These are phyloP conservation scores for Heliconius hortense DNA, from an alignment of 2,888 invertebrate genomes.

Conservation along the genomic window DNA sequence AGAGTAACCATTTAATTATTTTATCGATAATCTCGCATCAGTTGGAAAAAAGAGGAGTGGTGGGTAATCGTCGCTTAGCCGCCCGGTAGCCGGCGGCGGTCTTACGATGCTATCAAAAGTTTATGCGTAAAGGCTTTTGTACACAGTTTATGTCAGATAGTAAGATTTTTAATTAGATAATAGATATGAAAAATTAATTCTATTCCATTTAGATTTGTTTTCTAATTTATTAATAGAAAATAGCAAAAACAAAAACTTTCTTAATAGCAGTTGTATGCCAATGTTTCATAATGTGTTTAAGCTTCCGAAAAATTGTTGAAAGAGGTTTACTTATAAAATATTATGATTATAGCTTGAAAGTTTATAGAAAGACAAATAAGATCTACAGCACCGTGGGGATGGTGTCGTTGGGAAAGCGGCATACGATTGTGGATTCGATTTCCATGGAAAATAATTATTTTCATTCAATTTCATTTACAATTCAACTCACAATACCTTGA, in stretches of 20 bases:
- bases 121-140: slow-evolving; percentile 65
- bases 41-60: slow-evolving; percentile 71
- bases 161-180: not conserved
- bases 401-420: not conserved
- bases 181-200: not conserved
- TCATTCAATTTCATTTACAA: no score
- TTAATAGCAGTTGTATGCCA: no score
- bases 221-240: not conserved
- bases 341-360: not conserved
- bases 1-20: slow-evolving; percentile 83
- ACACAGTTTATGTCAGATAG: not conserved
- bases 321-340: not conserved
- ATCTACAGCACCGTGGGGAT: not conserved
- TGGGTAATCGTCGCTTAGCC: slow-evolving; percentile 80
- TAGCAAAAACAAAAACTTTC: not conserved
- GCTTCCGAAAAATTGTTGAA: not conserved
- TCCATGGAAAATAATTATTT: not conserved
- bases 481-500: no score
- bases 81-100: slow-evolving; percentile 80
- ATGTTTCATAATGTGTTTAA: no score
- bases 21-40: slow-evolving; percentile 81
- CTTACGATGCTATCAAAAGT: slow-evolving; percentile 79
- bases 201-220: not conserved
- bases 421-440: not conserved
- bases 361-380: not conserved